Percentiles rank a stretch among this genome's conserved stretches.
Conservation (phyloP, 1,140 invertebrate species). For the Megalopta genalis region DNA sequence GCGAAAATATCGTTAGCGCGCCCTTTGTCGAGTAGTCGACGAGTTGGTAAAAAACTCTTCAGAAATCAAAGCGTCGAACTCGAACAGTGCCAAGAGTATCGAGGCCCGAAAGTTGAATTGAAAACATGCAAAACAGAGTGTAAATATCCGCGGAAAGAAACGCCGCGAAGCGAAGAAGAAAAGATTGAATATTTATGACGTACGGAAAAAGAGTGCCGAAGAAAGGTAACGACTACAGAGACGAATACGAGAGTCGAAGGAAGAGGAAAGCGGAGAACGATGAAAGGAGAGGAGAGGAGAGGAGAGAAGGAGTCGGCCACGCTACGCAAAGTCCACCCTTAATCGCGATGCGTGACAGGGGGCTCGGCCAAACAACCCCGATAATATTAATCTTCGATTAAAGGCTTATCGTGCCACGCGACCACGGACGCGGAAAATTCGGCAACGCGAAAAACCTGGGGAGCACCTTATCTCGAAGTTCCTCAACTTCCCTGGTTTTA, state of each 20-base stretch:
- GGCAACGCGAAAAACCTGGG: conserved; percentile 59
- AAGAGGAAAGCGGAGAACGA: conserved; percentile 22
- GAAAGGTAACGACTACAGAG: background rate
- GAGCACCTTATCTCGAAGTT: conserved; percentile 50
- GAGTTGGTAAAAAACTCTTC: too few relatives aligned
- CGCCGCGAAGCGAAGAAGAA: background rate
- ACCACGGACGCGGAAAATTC: conserved; percentile 61
- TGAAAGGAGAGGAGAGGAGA: conserved; percentile 10
- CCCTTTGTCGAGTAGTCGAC: too few relatives aligned
- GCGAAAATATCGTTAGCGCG: too few relatives aligned
- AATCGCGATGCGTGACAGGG: conserved; percentile 65
- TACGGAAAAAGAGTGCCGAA: background rate
- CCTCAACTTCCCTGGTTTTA: background rate
- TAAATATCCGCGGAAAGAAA: background rate
- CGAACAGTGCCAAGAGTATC: too few relatives aligned
- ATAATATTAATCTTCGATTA: conserved; percentile 72
- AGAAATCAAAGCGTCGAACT: too few relatives aligned
- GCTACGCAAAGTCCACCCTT: conserved; percentile 58
- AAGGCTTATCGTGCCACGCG: conserved; percentile 61
- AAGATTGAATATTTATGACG: conserved; percentile 13
- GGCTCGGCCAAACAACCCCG: conserved; percentile 50
- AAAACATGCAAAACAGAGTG: background rate
- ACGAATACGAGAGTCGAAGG: background rate
- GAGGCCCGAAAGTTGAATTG: background rate
- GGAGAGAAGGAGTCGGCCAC: conserved; percentile 30